Base-by-base conservation (phyloP, 2,113 vertebrate species). In the Lepus europaeus region DNA sequence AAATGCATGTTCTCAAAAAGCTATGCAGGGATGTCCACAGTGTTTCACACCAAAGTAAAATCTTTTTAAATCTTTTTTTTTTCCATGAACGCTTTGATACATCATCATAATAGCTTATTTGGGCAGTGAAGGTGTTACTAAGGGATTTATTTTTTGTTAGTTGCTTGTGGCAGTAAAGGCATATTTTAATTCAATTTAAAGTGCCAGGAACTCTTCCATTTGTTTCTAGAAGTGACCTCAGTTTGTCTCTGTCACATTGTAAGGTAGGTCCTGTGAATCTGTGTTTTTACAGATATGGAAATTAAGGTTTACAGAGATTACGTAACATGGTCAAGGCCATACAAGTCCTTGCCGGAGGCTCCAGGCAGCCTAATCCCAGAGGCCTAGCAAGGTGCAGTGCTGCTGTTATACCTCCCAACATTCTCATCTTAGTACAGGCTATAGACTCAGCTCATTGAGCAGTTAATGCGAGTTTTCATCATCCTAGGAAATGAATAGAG, bases 181-280 rank as follows among this genome's bases (percentile, higher is more conserved):
- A 45, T 45, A 45, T 45, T 45, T 77, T 76, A 56, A 69, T 85
- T 93, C 59, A 92, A 16, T 81, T 66, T 11, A 72, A 61, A 56
- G 19, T 73, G 31, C 27, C 19, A 82, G 70, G 12, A 25, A 36
- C 16, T 87, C 61, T 90, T 73, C 39, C 59, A 25, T 63, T 90
- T 79, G 20, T 79, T 73, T 83, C 79, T 11, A 39, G 87, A 9
- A 63, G 33, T 79, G 8, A 68, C 90, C 39, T 88, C 29, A 59
- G 59, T 77, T 68, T 87, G 36, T 87, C 78, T 16, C 12, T 91
- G 49, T 17, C 17, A 36, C 19, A 17, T 79, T 86, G 13, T 77
- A 27, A 80, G 45, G 16, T 17, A 90, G 49, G 69, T 72, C 23
- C 19, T 61, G 3, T 82, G 59, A 23, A n/a, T 56, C 36, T 5